Conservation (phyloP, 2,113 vertebrate genomes). For the Myrmecophaga tridactyla region DNA sequence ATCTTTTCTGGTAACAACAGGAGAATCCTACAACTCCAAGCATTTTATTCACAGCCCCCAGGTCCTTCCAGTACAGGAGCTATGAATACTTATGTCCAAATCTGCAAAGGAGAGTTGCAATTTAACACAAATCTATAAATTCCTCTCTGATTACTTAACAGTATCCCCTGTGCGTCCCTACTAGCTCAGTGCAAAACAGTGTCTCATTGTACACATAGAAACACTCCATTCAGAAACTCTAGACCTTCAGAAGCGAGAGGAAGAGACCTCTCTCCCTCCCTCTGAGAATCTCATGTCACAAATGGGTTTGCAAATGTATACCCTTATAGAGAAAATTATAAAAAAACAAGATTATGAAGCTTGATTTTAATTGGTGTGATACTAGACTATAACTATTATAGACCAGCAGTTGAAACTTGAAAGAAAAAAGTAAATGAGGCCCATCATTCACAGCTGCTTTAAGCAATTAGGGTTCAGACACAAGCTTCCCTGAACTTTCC, state of each 20-base stretch:
- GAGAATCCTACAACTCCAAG: neutral
- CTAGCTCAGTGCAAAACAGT: neutral
- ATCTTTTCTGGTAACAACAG: neutral
- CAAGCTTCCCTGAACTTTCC: neutral
- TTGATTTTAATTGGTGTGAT: neutral
- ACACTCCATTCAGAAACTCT: neutral
- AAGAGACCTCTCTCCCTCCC: neutral
- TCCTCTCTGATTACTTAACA: neutral
- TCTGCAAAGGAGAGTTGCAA: neutral
- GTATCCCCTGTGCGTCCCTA: neutral
- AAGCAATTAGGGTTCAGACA: neutral
- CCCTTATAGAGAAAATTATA: neutral
- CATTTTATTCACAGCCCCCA: neutral
- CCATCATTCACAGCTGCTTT: neutral
- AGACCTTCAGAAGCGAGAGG: neutral
- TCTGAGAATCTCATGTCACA: neutral
- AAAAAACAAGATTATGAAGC: neutral
- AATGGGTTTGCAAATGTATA: neutral
- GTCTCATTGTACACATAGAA: neutral
- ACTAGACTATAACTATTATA: neutral
- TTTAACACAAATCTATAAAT: neutral
- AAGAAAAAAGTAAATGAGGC: neutral
- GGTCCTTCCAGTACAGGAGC: neutral
- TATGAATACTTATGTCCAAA: neutral
- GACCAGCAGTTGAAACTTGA: neutral